Evolutionary conservation across 2,113 vertebrate genomes (phyloP).

Genomic region (Alethe diademata): DNA sequence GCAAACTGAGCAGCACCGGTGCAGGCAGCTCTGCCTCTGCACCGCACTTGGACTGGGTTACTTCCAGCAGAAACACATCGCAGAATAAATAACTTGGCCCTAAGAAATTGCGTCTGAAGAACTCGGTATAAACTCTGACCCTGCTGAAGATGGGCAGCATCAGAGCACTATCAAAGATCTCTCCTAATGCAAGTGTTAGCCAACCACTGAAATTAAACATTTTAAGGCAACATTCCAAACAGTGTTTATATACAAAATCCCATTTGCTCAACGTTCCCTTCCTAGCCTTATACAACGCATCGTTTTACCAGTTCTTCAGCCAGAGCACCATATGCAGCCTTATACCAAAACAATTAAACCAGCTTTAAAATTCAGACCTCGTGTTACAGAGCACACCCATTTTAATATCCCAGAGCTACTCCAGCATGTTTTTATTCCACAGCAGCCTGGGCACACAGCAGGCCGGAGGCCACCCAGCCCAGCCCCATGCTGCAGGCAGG

Average conservation of each 20-base stretch:
- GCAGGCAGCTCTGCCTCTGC: background rate
- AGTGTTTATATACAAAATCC: background rate
- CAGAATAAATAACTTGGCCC: background rate
- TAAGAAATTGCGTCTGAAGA: background rate
- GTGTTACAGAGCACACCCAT: accelerated
- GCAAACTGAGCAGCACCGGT: background rate
- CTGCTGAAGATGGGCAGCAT: background rate
- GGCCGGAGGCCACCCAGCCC: background rate
- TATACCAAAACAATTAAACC: background rate
- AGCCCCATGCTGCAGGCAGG: accelerated
- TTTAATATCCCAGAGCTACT: background rate
- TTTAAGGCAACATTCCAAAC: background rate
- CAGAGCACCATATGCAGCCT: background rate
- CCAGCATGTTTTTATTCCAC: background rate
- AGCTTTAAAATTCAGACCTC: background rate
- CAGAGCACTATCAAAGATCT: background rate
- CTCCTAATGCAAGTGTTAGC: background rate
- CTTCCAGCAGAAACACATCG: background rate
- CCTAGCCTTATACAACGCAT: background rate
- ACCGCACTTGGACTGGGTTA: background rate
- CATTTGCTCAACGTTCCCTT: background rate
- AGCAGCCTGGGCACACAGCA: background rate
- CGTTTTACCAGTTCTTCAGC: background rate
- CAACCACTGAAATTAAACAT: background rate
- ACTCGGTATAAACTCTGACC: background rate